These are phyloP conservation scores for Isaurus tuberculatus DNA, from an alignment of 92 coral and sea anemone genomes.

Conservation along the genomic window DNA sequence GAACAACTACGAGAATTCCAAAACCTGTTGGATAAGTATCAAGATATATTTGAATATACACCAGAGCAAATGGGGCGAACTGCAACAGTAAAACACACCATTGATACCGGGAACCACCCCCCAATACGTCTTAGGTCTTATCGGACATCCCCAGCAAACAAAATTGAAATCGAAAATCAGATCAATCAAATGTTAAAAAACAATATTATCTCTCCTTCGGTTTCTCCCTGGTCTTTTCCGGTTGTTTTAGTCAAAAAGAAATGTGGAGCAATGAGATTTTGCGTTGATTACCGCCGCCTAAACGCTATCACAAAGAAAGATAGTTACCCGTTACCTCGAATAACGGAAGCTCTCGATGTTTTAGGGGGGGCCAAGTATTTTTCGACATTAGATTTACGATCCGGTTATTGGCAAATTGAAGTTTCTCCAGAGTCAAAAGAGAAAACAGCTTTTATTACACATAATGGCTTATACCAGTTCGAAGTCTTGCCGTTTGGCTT, in stretches of 20 bases:
- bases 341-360: conserved; percentile 62
- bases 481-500: conserved; percentile 64
- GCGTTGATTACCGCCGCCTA: conserved; percentile 59
- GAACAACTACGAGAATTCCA: conserved; percentile 37
- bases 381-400: conserved; percentile 63
- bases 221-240: conserved; percentile 69
- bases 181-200: conserved; percentile 58
- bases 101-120: conserved; percentile 49
- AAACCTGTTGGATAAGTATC: conserved; percentile 19
- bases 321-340: conserved; percentile 59
- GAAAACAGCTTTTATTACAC: conserved; percentile 65
- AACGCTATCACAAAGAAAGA: conserved; percentile 61
- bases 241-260: conserved; percentile 71
- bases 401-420: conserved; percentile 68
- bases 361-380: conserved; percentile 61
- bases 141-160: conserved; percentile 63
- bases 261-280: conserved; percentile 56
- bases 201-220: conserved; percentile 69
- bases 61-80: conserved; percentile 69
- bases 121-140: conserved; percentile 69
- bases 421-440: conserved; percentile 55
- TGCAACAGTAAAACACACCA: conserved; percentile 56
- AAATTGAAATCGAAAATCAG: conserved; percentile 50
- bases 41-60: conserved; percentile 48
- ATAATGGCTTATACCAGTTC: conserved; percentile 67